phyloP scores from a whole-genome alignment of 2,888 invertebrate genomes.

The Volucella bombylans region DNA sequence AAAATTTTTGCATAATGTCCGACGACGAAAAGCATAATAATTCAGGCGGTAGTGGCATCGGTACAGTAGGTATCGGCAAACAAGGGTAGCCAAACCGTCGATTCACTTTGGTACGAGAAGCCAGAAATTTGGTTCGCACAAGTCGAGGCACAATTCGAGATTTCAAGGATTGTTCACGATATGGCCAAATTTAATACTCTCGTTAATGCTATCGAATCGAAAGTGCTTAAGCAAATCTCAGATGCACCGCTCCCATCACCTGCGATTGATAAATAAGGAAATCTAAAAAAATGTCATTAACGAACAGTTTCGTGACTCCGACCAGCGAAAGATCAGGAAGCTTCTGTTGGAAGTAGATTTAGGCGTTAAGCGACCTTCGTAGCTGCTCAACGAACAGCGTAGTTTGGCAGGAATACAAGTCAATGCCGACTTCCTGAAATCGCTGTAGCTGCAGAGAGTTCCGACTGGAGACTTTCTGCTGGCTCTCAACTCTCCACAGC shows the following conservation, averaged over 20 bases:
- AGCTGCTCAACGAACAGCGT: slow-evolving; percentile 66
- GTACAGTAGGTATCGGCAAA: not conserved
- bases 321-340: slow-evolving; percentile 64
- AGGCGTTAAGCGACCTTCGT: slow-evolving; percentile 67
- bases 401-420: slow-evolving; percentile 47
- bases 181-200: slow-evolving; percentile 75
- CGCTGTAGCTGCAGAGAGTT: slow-evolving; percentile 38
- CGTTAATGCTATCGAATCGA: slow-evolving; percentile 68
- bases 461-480: too few relatives aligned
- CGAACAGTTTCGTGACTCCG: slow-evolving; percentile 68
- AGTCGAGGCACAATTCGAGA: too few relatives aligned
- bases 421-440: slow-evolving; percentile 46
- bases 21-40: not conserved
- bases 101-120: slow-evolving; percentile 70
- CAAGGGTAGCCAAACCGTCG: not conserved
- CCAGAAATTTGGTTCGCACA: slow-evolving; percentile 77
- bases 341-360: slow-evolving; percentile 60
- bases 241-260: slow-evolving; percentile 69
- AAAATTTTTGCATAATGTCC: not conserved
- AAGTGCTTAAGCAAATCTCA: slow-evolving; percentile 67
- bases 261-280: slow-evolving; percentile 59
- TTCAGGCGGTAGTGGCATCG: not conserved
- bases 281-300: slow-evolving; percentile 48
- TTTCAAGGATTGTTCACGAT: slow-evolving; percentile 70
- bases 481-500: slow-evolving; percentile 1